Evolutionary conservation across 2,797 vertebrate genomes (phyloP), one percentile per base, ranked within the genome.

Genomic region (Spheniscus humboldti): DNA sequence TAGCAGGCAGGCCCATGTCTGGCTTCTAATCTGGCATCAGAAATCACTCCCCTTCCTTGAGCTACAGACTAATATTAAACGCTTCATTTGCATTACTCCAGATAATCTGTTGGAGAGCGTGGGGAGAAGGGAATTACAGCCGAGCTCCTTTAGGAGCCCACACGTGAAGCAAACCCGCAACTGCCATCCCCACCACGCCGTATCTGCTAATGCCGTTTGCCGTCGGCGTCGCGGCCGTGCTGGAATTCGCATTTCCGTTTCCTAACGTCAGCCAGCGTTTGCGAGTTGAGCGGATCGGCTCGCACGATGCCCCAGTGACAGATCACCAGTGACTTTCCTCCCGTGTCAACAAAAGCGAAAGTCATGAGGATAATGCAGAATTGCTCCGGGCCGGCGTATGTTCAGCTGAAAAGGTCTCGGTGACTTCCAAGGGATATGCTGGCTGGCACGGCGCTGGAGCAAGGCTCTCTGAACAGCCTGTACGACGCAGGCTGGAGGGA

Each of bases 11-110:
- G 79, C 78, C 90, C 89, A 27, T 31, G 94, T 77, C 91, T 94
- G 86, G 15, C 87, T 96, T 68, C 91, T 94, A 59, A 92, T 90
- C 88, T 74, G 91, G 89, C 92, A 86, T 88, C 94, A 95, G 90
- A 67, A 93, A 92, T 73, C 59, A 4, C 82, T 88, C 66, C 82
- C 57, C n/a, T 91, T 91, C 93, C 91, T 84, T 56, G 66, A 88
- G 94, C 79, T 82, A 1, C 94, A 80, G 62, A 57, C 56, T 39
- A 13, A 47, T 43, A 73, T 16, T 11, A 30, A 91, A 50, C 12
- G 4, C 81, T 95, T 37, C 62, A 33, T 95, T 78, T 66, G 79
- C 79, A 56, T 86, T 39, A 13, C 59, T 69, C 81, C 39, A 56
- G 81, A 22, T 76, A 79, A 86, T 5, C 41, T 14, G 11, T 20